Evolutionary conservation across 2,888 invertebrate species (phyloP), one percentile per base, ranked within the genome.

Genomic region (Dicyrtomina minuta): DNA sequence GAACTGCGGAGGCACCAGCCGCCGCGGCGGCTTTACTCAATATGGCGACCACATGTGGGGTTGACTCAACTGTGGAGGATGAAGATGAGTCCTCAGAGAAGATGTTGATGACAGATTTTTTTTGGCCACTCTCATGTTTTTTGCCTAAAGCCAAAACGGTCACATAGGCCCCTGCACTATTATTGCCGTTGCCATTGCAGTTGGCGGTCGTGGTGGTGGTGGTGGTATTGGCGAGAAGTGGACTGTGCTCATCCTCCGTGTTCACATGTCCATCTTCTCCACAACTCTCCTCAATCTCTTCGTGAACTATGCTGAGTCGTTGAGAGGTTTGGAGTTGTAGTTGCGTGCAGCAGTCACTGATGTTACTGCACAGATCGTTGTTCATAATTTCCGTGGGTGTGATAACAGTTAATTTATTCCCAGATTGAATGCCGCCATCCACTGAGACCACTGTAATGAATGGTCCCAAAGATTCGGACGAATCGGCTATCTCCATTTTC

Each of bases 371-470:
- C 12, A 26, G 55, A 39, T 44, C 20, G 55, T 56, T 8, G 26
- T 56, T 8, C 26, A 26, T 17, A 46, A 71, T 71, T 65, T 71
- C 72, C 39, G 74, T 72, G 66, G 77, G 77, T 62, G 77, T 78
- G 53, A 74, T 75, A 33, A 78, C 77, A 53, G 77, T 78, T 70
- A 78, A 68, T 71, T 76, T 78, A 66, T 74, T 76, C 66, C 75
- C 75, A 71, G 73, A 74, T 64, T 72, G 72, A 70, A 74, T 65
- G 24, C 75, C 75, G 12, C 75, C 78, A 56, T 77, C 75, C 17
- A 78, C 78, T 13, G 75, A 75, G 15, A 78, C 76, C 59, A 78
- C 78, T 55, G 78, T 78, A 51, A 78, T 76, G 62, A 78, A 78
- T 58, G 78, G 78, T 24, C 78, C 78, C 39, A 55, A 20, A 26